Evolutionary conservation across 2,888 invertebrate species (phyloP), one percentile per base, ranked within the genome.

Genomic region (Antheraea yamamai): DNA sequence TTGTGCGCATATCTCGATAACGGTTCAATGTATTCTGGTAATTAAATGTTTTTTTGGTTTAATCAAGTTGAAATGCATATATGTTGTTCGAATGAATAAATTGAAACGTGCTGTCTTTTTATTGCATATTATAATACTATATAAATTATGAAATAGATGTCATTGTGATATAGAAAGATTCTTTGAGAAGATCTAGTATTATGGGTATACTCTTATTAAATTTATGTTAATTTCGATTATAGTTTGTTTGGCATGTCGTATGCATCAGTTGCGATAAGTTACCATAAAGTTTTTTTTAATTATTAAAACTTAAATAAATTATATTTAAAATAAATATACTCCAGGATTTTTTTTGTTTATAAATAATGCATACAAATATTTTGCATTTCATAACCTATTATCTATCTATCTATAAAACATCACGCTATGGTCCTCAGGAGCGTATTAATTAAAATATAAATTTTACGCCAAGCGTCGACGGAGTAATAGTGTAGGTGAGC

Each of bases 21-120:
- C 61, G 16, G 26, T 30, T 66, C 16, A 66, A 66, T 66, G 26
- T 66, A 66, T 66, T 66, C 64, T 26, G 64, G 64, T 66, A 66
- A 66, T 66, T 66, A 66, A 66, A 66, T 66, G 30, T 16, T 39
- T 10, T 64, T 66, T 66, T 66, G 30, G 26, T 66, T 66, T 66
- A 66, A 66, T 66, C 26, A 66, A 66, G 64, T 66, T 66, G 30
- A 66, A 66, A 66, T 66, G 30, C 30, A 26, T 64, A 64, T 14
- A 30, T 66, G 26, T 30, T 66, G 30, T 66, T 26, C 16, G 64
- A 26, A 66, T 66, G 14, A 26, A 66, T 66, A 66, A 66, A 66
- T 30, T 16, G 30, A 4, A 66, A 66, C 64, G 26, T 39, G 64
- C 64, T 66, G 6, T 66, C 30, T 66, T 26, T 66, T 66, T 66